Evolutionary conservation across 1,140 invertebrate genomes (phyloP).

Genomic region (Stegodyphus dumicola): DNA sequence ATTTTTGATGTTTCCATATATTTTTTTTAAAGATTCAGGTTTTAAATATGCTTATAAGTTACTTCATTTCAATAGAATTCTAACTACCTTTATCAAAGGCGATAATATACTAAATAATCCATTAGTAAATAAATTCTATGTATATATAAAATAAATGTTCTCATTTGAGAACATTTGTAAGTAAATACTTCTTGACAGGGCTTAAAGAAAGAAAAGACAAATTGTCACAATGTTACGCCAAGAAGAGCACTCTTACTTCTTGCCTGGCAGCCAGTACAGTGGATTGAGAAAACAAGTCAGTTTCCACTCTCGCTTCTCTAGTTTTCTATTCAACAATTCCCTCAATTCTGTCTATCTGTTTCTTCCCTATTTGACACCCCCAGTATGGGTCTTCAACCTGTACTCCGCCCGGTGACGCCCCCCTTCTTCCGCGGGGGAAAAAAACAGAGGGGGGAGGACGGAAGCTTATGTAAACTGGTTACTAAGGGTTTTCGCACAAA

Average conservation of each 20-base stretch:
- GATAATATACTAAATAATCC: too few species aligned
- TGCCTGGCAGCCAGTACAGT: slow-evolving; percentile 11
- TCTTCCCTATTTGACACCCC: slow-evolving; percentile 57
- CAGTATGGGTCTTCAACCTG: slow-evolving; percentile 45
- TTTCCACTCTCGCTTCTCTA: slow-evolving; percentile 26
- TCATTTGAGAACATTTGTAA: too few species aligned
- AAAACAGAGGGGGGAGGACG: not conserved
- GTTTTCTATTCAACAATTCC: slow-evolving; percentile 45
- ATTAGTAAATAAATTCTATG: too few species aligned
- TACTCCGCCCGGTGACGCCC: slow-evolving; percentile 10
- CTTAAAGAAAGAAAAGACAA: not conserved
- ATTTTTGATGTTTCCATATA: too few species aligned
- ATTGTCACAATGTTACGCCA: not conserved
- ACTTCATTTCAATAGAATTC: too few species aligned
- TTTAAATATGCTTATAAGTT: too few species aligned
- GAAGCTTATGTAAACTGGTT: slow-evolving; percentile 55
- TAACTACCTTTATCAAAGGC: too few species aligned
- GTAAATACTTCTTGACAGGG: not conserved
- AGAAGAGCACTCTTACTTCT: not conserved
- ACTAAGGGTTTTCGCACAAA: slow-evolving; percentile 41
- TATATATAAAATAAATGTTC: too few species aligned
- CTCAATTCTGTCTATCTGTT: slow-evolving; percentile 51
- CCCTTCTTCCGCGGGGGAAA: slow-evolving; percentile 11
- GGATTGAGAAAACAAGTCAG: slow-evolving; percentile 52
- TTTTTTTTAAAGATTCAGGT: too few species aligned